Percentiles rank a stretch among this genome's conserved stretches.
phyloP scores from a whole-genome alignment of 2,888 invertebrate genomes.

The Melangyna quadrimaculata region DNA sequence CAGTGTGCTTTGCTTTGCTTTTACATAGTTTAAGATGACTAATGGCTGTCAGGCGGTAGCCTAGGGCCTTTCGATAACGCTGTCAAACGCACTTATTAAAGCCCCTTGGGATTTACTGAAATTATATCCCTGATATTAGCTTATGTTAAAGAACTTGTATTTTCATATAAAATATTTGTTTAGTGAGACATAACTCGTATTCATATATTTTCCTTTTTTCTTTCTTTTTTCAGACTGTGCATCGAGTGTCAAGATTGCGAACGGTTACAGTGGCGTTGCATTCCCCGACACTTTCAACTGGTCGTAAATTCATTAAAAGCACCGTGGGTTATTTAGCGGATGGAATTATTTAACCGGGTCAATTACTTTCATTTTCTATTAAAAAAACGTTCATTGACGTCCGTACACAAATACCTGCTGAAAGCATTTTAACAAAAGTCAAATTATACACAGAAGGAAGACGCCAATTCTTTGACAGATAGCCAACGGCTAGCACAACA shows the following conservation, averaged over 20 bases:
- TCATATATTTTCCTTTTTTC: not conserved
- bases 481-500: constrained; percentile 47
- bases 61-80: constrained; percentile 47
- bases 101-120: constrained; percentile 8
- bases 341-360: constrained; percentile 48
- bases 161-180: not conserved
- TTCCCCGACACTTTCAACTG: constrained; percentile 15
- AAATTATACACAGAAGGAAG: constrained; percentile 45
- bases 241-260: constrained; percentile 58
- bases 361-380: constrained; percentile 49
- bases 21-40: constrained; percentile 58
- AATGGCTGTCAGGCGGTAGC: constrained; percentile 60
- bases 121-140: not conserved
- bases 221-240: constrained; percentile 44
- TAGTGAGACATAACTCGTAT: not conserved
- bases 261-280: constrained; percentile 41
- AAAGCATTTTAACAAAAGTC: constrained; percentile 19
- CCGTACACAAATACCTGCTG: not conserved
- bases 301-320: constrained; percentile 53
- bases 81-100: constrained; percentile 40
- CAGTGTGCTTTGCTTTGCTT: no score
- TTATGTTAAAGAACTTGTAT: not conserved
- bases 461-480: constrained; percentile 66
- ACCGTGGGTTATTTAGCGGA: constrained; percentile 1
- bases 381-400: constrained; percentile 24